Base-by-base conservation (phyloP, 2,113 vertebrate genomes). In the Zosterops japonicus region DNA sequence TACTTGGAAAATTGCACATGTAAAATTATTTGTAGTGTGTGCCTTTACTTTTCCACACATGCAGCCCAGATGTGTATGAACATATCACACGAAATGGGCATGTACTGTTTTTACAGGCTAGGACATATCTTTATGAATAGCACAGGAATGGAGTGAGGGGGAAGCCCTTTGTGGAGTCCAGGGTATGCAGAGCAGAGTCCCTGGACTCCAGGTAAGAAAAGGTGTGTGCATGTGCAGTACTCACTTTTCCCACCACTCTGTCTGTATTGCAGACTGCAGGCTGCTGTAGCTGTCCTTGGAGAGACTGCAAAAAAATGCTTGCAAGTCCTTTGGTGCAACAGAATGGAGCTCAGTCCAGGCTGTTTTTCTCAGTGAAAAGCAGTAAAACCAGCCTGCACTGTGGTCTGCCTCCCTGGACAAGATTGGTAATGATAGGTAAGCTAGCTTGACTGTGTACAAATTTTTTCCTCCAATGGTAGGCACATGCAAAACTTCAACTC, bases 11-110 rank as follows among this genome's bases (percentile, higher is more conserved):
- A 85, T 24, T 69, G 77, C 53, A 77, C 67, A 71, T 76, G 83
- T 91, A 95, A 92, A 92, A 68, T 22, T 68, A 77, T 91, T 87
- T 94, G 76, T 5, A 19, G 72, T 44, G 41, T 92, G 60, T 53
- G 93, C 64, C 92, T 90, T 83, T 77, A 71, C 78, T 89, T 88
- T 70, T 79, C 70, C 77, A 94, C 96, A 96, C 93, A 61, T 97
- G 95, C 79, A 93, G 44, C 94, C 93, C 97, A 96, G 93, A 95
- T 97, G 96, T 33, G 47, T 50, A 88, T 18, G 67, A 46, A 92
- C 71, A 44, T 81, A 93, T 80, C 82, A 41, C 24, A 56, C 6
- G 1, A 86, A 91, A 70, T 2, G 56, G 75, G 44, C 59, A 90
- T 55, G 71, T n/a, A 67, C 35, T 41, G 31, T 42, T 96, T 94